A percentile compares a stretch with the other conserved stretches of the same genome.
phyloP scores from a whole-genome alignment of 2,797 vertebrate species.

The Cuniculus paca region DNA sequence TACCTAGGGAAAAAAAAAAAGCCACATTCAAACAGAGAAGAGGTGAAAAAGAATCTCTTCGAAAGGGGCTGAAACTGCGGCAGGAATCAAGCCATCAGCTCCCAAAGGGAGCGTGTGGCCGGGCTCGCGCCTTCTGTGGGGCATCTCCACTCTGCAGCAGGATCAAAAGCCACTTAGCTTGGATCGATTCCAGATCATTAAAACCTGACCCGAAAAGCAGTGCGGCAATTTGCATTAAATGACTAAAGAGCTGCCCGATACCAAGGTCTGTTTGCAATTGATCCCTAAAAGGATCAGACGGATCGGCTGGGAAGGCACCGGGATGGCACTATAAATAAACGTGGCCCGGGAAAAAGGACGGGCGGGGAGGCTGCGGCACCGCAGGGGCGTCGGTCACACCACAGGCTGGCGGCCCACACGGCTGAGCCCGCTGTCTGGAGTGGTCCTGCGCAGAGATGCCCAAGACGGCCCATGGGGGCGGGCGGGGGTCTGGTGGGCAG shows the following conservation, averaged over 20 bases:
- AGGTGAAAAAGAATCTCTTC: constrained; percentile 40
- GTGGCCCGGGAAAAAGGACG: not conserved
- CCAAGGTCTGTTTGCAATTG: constrained; percentile 76
- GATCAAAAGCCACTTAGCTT: constrained; percentile 82
- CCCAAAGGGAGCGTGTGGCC: constrained; percentile 66
- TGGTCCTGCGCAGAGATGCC: not conserved
- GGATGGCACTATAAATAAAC: constrained; percentile 77
- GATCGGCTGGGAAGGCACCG: constrained; percentile 37
- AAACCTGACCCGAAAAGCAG: constrained; percentile 83
- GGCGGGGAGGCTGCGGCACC: not conserved
- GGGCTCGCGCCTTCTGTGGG: constrained; percentile 67
- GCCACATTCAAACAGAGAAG: constrained; percentile 54
- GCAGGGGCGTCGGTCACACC: not conserved
- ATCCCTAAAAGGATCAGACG: constrained; percentile 78
- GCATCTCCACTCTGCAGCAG: constrained; percentile 71
- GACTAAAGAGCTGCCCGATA: constrained; percentile 76
- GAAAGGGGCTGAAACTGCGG: constrained; percentile 62
- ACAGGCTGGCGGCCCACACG: not conserved
- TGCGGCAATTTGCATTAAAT: constrained; percentile 80
- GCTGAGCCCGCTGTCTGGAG: not conserved
- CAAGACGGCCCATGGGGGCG: not conserved
- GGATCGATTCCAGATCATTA: constrained; percentile 82
- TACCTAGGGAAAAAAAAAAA: constrained; percentile 85
- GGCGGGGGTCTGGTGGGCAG: not conserved
- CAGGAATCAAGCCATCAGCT: constrained; percentile 76